Conservation (phyloP, 1,140 invertebrate species). For the Brachionus asplanchnoidis region DNA sequence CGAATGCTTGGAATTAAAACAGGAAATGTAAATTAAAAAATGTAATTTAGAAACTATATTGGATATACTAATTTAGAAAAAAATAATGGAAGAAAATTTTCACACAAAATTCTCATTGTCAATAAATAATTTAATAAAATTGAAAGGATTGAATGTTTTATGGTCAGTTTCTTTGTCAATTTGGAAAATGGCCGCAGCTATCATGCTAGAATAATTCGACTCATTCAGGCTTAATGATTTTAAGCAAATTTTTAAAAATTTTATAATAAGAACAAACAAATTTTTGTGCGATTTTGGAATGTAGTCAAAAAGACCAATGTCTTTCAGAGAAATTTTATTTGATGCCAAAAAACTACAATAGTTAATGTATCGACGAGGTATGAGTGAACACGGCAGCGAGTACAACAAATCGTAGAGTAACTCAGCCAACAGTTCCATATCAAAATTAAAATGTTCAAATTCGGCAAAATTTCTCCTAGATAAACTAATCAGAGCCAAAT, state of each 20-base stretch:
- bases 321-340: neutral
- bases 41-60: neutral
- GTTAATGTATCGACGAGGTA: neutral
- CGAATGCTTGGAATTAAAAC: neutral
- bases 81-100: neutral
- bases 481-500: neutral
- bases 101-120: slow-evolving; percentile 19
- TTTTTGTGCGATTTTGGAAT: neutral
- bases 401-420: slow-evolving; percentile 25
- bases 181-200: slow-evolving; percentile 19
- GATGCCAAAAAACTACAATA: slow-evolving; percentile 1
- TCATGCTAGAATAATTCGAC: slow-evolving; percentile 22
- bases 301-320: neutral
- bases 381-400: neutral
- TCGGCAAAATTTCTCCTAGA: neutral
- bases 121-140: slow-evolving; percentile 25
- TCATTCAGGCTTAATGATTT: neutral
- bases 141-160: neutral
- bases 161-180: neutral
- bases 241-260: slow-evolving; percentile 37
- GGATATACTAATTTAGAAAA: neutral
- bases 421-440: slow-evolving; percentile 28
- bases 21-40: neutral
- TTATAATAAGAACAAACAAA: neutral
- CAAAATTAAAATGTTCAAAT: slow-evolving; percentile 26